phyloP scores from a whole-genome alignment of 2,888 invertebrate genomes.

The Proisotoma minuta region DNA sequence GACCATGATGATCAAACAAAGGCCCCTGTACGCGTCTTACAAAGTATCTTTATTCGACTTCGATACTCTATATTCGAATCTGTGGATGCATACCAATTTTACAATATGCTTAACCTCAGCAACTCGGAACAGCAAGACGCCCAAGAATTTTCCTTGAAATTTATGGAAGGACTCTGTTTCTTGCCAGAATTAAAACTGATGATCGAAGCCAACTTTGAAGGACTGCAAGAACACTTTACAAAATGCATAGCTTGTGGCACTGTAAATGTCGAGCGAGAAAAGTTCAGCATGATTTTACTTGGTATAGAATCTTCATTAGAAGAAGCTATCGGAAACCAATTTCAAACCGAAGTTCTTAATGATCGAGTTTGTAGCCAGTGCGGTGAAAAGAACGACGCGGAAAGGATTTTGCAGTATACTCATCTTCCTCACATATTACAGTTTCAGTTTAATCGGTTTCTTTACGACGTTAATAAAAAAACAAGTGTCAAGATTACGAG shows the following conservation, averaged over 20 bases:
- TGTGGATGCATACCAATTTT: slow-evolving; percentile 50
- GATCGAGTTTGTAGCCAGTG: not conserved
- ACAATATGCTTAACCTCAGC: slow-evolving; percentile 58
- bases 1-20: not conserved
- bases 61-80: not conserved
- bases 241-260: not conserved
- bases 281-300: not conserved
- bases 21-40: not conserved
- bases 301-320: not conserved
- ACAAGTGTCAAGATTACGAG: not conserved
- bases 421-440: not conserved
- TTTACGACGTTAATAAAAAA: not conserved
- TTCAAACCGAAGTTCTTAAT: not conserved
- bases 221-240: not conserved
- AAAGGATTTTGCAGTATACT: not conserved
- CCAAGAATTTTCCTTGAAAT: slow-evolving; percentile 62
- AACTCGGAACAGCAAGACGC: slow-evolving; percentile 62
- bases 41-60: not conserved
- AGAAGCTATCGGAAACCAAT: not conserved
- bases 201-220: not conserved
- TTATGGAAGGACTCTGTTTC: slow-evolving; percentile 53
- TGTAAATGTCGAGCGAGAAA: not conserved
- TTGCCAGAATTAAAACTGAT: not conserved
- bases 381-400: not conserved
- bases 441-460: not conserved